A percentile compares a stretch with the other conserved stretches of the same genome.
phyloP scores from a whole-genome alignment of 2,888 invertebrate species.

The Noctua pronuba region DNA sequence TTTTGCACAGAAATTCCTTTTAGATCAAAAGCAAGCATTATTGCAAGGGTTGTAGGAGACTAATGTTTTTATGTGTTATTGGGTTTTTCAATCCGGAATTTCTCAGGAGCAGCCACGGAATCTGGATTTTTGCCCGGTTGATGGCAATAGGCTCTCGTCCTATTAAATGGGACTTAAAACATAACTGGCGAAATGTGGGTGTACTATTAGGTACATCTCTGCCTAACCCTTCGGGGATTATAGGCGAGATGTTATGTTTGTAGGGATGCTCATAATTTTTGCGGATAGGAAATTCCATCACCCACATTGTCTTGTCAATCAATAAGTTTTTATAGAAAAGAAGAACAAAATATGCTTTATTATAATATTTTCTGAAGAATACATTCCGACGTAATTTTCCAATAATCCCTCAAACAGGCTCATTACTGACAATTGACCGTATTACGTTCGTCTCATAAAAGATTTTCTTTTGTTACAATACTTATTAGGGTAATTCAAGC shows the following conservation, averaged over 20 bases:
- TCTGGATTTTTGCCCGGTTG: no score
- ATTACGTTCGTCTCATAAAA: conserved; percentile 23
- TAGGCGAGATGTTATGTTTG: no score
- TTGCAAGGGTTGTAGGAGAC: no score
- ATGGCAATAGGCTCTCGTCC: no score
- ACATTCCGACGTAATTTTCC: conserved; percentile 25
- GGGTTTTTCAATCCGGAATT: neutral
- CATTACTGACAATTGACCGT: conserved; percentile 24
- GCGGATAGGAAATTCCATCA: neutral
- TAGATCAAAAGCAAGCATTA: no score
- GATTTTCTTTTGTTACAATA: conserved; percentile 22
- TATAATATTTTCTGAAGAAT: conserved; percentile 3
- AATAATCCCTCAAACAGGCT: conserved; percentile 34
- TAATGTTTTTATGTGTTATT: no score
- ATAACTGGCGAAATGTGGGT: no score
- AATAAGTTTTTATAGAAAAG: neutral
- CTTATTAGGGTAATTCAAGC: conserved; percentile 19
- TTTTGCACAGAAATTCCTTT: no score
- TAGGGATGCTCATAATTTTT: neutral
- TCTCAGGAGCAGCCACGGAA: no score
- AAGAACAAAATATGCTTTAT: conserved; percentile 5
- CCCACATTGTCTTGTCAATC: neutral
- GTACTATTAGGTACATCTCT: no score
- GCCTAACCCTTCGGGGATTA: no score
- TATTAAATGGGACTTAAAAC: no score